Percentiles rank a stretch among this genome's conserved stretches.
phyloP scores from a whole-genome alignment of 2,797 vertebrate species.

The Gymnodraco acuticeps region DNA sequence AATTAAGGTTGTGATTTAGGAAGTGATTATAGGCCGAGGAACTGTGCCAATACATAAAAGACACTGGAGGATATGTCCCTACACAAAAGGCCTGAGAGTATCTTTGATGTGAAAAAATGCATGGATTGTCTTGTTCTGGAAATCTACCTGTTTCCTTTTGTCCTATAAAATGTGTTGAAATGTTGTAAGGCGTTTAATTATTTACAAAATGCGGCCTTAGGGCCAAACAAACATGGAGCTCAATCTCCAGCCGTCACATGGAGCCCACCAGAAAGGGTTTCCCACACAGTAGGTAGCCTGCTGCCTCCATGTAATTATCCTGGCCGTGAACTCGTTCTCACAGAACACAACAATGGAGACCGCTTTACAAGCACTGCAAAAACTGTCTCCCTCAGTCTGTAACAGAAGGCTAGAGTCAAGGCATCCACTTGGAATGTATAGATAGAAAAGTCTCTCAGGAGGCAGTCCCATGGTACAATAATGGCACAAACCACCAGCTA shows the following conservation, averaged over 20 bases:
- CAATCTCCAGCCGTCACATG: constrained; percentile 50
- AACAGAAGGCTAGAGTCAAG: constrained; percentile 75
- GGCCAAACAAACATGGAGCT: constrained; percentile 49
- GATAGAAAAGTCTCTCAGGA: constrained; percentile 78
- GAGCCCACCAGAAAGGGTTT: constrained; percentile 31
- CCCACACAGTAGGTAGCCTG: constrained; percentile 49
- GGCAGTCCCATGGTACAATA: constrained; percentile 73
- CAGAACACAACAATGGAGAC: constrained; percentile 40
- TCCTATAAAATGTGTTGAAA: constrained; percentile 76
- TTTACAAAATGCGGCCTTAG: constrained; percentile 55
- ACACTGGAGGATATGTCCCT: constrained; percentile 74
- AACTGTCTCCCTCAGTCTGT: constrained; percentile 52
- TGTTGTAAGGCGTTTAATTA: constrained; percentile 75
- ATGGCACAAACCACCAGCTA: constrained; percentile 60
- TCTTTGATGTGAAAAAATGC: constrained; percentile 67
- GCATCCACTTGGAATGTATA: constrained; percentile 86
- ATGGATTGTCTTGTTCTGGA: constrained; percentile 85
- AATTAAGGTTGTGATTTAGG: constrained; percentile 40
- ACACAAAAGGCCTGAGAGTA: constrained; percentile 82
- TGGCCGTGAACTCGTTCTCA: constrained; percentile 30
- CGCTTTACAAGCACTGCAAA: constrained; percentile 42
- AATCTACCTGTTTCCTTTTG: constrained; percentile 65
- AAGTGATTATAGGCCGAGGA: constrained; percentile 66
- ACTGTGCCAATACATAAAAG: constrained; percentile 69
- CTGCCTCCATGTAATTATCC: constrained; percentile 41